phyloP scores from a whole-genome alignment of 2,113 vertebrate species.

The Gymnorhina tibicen region DNA sequence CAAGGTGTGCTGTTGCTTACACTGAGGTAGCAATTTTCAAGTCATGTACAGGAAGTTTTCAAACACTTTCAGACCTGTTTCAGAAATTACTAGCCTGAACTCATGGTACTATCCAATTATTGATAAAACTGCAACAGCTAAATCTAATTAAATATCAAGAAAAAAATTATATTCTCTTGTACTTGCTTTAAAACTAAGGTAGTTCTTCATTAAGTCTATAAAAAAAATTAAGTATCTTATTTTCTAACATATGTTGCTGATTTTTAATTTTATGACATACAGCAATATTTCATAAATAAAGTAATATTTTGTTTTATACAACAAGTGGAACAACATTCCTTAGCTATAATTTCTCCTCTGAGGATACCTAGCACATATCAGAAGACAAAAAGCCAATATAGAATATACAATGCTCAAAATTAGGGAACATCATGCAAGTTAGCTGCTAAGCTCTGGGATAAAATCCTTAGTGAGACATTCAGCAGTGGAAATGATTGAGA shows the following conservation, averaged over 20 bases:
- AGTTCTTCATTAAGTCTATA: neutral
- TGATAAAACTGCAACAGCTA: neutral
- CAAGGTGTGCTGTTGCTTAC: constrained; percentile 15
- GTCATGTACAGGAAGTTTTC: constrained; percentile 8
- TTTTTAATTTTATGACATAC: neutral
- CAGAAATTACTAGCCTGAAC: constrained; percentile 4
- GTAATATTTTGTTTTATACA: neutral
- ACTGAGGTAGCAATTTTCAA: constrained; percentile 3
- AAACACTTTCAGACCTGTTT: constrained; percentile 33
- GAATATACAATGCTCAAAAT: neutral
- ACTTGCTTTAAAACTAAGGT: neutral
- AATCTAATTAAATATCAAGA: neutral
- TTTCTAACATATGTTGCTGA: neutral
- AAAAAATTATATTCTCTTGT: neutral
- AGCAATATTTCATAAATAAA: neutral
- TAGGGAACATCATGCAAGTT: neutral
- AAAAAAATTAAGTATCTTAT: neutral
- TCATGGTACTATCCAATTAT: neutral
- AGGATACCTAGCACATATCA: neutral
- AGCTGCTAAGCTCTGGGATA: neutral
- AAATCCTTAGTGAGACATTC: neutral
- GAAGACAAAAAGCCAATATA: neutral
- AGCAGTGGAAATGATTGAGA: neutral
- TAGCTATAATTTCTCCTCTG: neutral
- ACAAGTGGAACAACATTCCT: neutral